Percentiles rank a stretch among this genome's conserved stretches.
Conservation (phyloP, 1,140 invertebrate genomes). For the Rhagoletis zephyria region DNA sequence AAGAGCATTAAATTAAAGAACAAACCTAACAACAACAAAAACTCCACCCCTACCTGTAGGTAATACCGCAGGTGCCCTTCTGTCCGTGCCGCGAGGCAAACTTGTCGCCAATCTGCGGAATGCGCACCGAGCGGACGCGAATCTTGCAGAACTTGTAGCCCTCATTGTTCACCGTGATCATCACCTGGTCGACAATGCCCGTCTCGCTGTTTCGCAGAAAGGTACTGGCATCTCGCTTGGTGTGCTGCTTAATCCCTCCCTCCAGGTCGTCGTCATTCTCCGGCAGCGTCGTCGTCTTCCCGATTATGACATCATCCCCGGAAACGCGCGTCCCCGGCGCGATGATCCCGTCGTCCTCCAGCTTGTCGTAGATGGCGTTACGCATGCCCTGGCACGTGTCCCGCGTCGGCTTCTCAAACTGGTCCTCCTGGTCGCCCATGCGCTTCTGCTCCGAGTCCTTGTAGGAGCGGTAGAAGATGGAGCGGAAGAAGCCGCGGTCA, state of each 20-base stretch:
- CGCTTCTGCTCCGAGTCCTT: conserved; percentile 97
- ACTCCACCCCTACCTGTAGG: no score
- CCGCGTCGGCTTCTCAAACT: conserved; percentile 97
- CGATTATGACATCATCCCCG: conserved; percentile 99
- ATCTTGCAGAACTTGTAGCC: conserved; percentile 99
- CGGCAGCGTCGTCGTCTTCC: conserved; percentile 96
- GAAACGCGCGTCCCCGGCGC: conserved; percentile 97
- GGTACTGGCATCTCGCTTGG: conserved; percentile 96
- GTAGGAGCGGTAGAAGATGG: conserved; percentile 98
- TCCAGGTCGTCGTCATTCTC: conserved; percentile 97
- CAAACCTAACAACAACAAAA: no score
- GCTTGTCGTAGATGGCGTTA: conserved; percentile 97
- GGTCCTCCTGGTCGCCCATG: conserved; percentile 95
- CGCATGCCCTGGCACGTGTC: conserved; percentile 97
- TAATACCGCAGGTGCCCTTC: conserved; percentile 99
- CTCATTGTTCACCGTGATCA: conserved; percentile 96
- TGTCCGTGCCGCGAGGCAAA: conserved; percentile 98
- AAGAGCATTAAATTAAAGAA: no score
- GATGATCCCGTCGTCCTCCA: conserved; percentile 99
- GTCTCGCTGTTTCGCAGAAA: conserved; percentile 98
- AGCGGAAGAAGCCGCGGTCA: conserved; percentile 98
- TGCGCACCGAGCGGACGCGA: conserved; percentile 95
- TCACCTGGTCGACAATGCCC: conserved; percentile 98
- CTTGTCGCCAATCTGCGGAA: conserved; percentile 99
- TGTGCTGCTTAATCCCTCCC: conserved; percentile 88